These are phyloP conservation scores for Electrophaes corylata DNA, from an alignment of 2,888 invertebrate species.

Conservation along the genomic window DNA sequence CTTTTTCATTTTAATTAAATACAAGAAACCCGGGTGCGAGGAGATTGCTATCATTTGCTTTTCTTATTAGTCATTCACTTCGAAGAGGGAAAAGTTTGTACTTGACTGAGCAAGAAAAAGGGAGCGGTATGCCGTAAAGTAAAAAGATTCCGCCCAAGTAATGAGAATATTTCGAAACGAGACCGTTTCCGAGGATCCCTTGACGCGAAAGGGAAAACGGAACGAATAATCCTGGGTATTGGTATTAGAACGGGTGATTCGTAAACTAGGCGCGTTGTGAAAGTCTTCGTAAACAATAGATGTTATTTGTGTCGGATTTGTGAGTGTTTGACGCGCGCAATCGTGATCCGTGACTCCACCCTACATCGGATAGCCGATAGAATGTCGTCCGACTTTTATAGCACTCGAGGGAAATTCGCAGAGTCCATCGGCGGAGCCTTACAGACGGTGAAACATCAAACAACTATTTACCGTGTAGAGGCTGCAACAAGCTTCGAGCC, in stretches of 20 bases:
- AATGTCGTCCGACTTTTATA: conserved; percentile 69
- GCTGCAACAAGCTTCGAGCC: conserved; percentile 43
- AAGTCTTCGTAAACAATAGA: conserved; percentile 58
- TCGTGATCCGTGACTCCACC: conserved; percentile 59
- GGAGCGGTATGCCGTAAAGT: conserved; percentile 63
- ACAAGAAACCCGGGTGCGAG: conserved; percentile 52
- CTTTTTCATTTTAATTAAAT: conserved; percentile 67
- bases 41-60: conserved; percentile 71
- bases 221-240: conserved; percentile 60
- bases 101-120: conserved; percentile 67
- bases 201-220: conserved; percentile 52
- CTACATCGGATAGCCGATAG: conserved; percentile 56
- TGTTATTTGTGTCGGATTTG: conserved; percentile 62
- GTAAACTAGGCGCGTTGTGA: conserved; percentile 41
- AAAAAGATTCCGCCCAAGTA: conserved; percentile 70
- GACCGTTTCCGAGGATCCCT: conserved; percentile 59
- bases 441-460: conserved; percentile 60
- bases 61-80: conserved; percentile 74
- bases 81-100: conserved; percentile 65
- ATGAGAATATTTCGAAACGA: conserved; percentile 73
- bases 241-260: conserved; percentile 52
- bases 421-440: conserved; percentile 67
- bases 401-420: conserved; percentile 77
- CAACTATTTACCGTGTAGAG: conserved; percentile 60
- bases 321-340: conserved; percentile 56